Evolutionary conservation across 2,888 invertebrate genomes (phyloP).

Genomic region (Parelbella ahira): DNA sequence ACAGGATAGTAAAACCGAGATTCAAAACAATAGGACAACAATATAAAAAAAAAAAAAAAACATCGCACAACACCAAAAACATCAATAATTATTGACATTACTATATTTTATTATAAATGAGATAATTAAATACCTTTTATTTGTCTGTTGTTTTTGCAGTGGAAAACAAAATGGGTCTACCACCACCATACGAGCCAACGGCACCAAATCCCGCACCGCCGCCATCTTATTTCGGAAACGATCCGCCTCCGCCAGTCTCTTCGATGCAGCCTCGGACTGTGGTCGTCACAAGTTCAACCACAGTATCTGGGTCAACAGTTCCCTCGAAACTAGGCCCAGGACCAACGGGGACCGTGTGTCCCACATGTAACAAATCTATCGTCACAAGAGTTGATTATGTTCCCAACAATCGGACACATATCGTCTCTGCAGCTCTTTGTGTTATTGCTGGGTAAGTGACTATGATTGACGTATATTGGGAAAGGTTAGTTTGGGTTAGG

Average conservation of each 20-base stretch:
- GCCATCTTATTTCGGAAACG: slow-evolving; percentile 67
- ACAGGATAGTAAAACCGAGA: too few relatives aligned
- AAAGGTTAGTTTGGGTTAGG: too few relatives aligned
- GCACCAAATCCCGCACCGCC: slow-evolving; percentile 62
- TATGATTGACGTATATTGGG: too few relatives aligned
- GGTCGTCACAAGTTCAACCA: slow-evolving; percentile 49
- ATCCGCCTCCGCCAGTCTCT: slow-evolving; percentile 59
- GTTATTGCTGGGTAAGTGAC: slow-evolving; percentile 62
- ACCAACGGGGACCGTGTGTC: slow-evolving; percentile 62
- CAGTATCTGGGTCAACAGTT: slow-evolving; percentile 29
- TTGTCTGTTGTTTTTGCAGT: too few relatives aligned
- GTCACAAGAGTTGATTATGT: slow-evolving; percentile 67
- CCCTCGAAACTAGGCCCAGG: slow-evolving; percentile 61
- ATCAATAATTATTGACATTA: too few relatives aligned
- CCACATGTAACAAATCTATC: slow-evolving; percentile 60
- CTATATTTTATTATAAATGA: too few relatives aligned
- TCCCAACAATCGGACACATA: slow-evolving; percentile 70
- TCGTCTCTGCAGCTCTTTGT: slow-evolving; percentile 68
- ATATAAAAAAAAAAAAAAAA: too few relatives aligned
- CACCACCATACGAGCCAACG: slow-evolving; percentile 66
- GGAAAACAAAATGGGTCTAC: slow-evolving; percentile 75
- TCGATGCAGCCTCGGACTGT: slow-evolving; percentile 53
- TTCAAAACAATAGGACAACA: too few relatives aligned
- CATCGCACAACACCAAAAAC: too few relatives aligned
- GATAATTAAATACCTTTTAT: too few relatives aligned